phyloP scores from a whole-genome alignment of 2,888 invertebrate genomes.

The Argynnis bischoffii region DNA sequence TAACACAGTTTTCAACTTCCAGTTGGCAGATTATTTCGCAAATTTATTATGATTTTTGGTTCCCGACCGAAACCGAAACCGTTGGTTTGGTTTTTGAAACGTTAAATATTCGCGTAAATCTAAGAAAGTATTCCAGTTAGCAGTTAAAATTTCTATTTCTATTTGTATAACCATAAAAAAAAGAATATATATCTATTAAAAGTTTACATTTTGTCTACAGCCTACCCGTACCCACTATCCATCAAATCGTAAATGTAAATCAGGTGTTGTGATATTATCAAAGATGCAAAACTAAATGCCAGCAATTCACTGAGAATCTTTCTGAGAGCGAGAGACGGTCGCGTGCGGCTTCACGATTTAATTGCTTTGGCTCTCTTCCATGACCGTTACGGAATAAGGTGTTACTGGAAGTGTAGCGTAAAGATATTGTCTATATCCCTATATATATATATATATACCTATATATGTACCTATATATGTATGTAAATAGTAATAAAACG shows the following conservation, averaged over 20 bases:
- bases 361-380: constrained; percentile 78
- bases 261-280: constrained; percentile 15
- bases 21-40: too few relatives aligned
- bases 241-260: constrained; percentile 3
- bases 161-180: too few relatives aligned
- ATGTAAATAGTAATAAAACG: not conserved
- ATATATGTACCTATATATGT: too few relatives aligned
- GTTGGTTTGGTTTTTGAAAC: too few relatives aligned
- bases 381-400: constrained; percentile 46
- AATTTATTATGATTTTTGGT: too few relatives aligned
- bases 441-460: not conserved
- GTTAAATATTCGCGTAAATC: too few relatives aligned
- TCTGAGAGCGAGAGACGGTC: constrained; percentile 48
- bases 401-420: constrained; percentile 36
- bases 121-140: too few relatives aligned
- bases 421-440: not conserved
- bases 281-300: constrained; percentile 25
- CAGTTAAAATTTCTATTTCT: too few relatives aligned
- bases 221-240: not conserved
- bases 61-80: too few relatives aligned
- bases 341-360: constrained; percentile 66
- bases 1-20: too few relatives aligned
- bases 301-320: constrained; percentile 32
- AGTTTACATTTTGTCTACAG: not conserved
- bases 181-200: too few relatives aligned